Percentiles rank a stretch among this genome's conserved stretches.
Evolutionary conservation across 2,888 invertebrate genomes (phyloP).

Genomic region (Drosophila testacea): DNA sequence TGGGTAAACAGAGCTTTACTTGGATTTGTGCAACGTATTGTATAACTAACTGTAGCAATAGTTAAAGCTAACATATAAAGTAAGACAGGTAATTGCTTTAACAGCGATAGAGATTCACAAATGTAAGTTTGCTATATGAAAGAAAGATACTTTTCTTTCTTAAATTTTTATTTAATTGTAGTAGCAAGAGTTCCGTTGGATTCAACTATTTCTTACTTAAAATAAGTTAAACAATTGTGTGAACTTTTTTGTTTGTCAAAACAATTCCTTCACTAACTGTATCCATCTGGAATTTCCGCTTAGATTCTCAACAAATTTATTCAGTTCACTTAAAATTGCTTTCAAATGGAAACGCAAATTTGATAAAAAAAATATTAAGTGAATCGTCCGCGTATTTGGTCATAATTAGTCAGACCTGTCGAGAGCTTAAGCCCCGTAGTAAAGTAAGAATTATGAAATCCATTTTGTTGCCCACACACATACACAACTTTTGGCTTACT

Average conservation of each 20-base stretch:
- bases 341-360: slow-evolving; percentile 49
- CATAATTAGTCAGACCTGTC: slow-evolving; percentile 67
- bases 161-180: too few species aligned
- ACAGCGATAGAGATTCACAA: too few species aligned
- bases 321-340: slow-evolving; percentile 44
- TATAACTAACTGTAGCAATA: slow-evolving; percentile 24
- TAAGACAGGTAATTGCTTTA: too few species aligned
- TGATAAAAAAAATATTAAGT: slow-evolving; percentile 43
- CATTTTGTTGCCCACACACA: slow-evolving; percentile 41
- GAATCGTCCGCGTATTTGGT: slow-evolving; percentile 41
- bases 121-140: too few species aligned
- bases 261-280: too few species aligned
- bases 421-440: slow-evolving; percentile 19
- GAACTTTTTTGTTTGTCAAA: too few species aligned
- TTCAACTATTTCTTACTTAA: too few species aligned
- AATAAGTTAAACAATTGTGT: too few species aligned
- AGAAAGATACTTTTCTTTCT: too few species aligned
- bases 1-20: slow-evolving; percentile 11
- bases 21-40: slow-evolving; percentile 33
- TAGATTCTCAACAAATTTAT: slow-evolving; percentile 31
- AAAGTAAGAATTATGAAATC: slow-evolving; percentile 34
- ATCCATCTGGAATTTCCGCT: slow-evolving; percentile 2
- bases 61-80: too few species aligned
- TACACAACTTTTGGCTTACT: slow-evolving; percentile 2
- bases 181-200: too few species aligned